Evolutionary conservation across 2,113 vertebrate species (phyloP).

Genomic region (Chionomys nivalis): DNA sequence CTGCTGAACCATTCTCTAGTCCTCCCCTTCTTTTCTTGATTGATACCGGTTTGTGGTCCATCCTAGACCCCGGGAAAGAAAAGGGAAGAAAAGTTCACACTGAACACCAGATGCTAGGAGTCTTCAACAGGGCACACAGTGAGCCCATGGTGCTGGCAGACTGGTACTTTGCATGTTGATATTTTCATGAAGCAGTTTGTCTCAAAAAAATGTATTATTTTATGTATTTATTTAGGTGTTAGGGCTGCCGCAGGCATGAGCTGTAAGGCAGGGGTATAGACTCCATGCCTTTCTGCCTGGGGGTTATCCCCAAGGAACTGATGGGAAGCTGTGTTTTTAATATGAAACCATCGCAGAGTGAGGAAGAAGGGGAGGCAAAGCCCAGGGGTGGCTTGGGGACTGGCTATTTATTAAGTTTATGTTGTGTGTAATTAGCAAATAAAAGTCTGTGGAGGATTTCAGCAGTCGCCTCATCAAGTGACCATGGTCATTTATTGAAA

Average conservation of each 20-base stretch:
- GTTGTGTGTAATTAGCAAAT: conserved; percentile 53
- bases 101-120: neutral
- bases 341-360: neutral
- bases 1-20: neutral
- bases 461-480: conserved; percentile 28
- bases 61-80: neutral
- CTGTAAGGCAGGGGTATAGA: accelerated
- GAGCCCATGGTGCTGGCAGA: no score
- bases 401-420: neutral
- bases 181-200: neutral
- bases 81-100: neutral
- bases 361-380: neutral
- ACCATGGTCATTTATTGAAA: neutral
- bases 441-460: conserved; percentile 48
- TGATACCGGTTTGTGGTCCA: neutral
- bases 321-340: neutral
- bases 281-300: neutral
- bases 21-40: neutral
- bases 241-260: neutral
- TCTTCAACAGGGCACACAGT: neutral
- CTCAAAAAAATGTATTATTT: neutral
- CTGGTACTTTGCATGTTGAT: neutral
- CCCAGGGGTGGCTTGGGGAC: accelerated
- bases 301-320: neutral
- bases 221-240: neutral